Percentiles rank a stretch among this genome's conserved stretches.
Conservation (phyloP, 2,113 vertebrate species). For the Synchiropus splendidus region DNA sequence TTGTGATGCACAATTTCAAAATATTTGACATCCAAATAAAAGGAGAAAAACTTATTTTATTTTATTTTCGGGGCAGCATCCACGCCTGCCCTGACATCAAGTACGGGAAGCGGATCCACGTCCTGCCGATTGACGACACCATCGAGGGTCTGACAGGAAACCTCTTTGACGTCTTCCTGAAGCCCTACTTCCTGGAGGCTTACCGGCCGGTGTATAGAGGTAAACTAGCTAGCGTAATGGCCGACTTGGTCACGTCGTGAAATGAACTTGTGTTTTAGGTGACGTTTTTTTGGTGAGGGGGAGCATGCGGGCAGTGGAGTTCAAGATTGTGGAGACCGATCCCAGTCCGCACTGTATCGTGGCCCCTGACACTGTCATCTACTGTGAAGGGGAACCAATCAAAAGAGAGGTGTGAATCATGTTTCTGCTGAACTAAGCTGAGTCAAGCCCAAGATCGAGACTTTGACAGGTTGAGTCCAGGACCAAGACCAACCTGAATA, state of each 20-base stretch:
- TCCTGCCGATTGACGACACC: conserved; percentile 94
- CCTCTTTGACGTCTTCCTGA: conserved; percentile 96
- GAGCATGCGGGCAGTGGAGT: conserved; percentile 97
- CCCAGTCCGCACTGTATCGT: conserved; percentile 96
- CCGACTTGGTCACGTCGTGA: background rate
- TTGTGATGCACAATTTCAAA: no score
- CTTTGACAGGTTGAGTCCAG: no score
- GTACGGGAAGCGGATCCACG: conserved; percentile 94
- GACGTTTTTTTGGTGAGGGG: conserved; percentile 97
- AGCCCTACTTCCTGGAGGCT: conserved; percentile 97
- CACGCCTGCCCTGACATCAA: conserved; percentile 98
- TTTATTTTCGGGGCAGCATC: conserved; percentile 68
- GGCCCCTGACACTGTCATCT: conserved; percentile 95
- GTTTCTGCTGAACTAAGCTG: no score
- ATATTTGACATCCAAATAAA: no score
- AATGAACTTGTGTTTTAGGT: conserved; percentile 55
- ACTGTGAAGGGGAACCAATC: conserved; percentile 97
- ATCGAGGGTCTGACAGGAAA: conserved; percentile 98
- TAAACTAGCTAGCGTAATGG: conserved; percentile 29
- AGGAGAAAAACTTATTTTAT: conserved; percentile 6
- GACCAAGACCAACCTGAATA: no score
- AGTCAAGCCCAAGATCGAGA: no score
- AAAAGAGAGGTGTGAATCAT: conserved; percentile 97
- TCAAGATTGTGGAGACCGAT: conserved; percentile 97
- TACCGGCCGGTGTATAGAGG: conserved; percentile 98